These are phyloP conservation scores for Rhagonycha lutea DNA, from an alignment of 2,888 invertebrate genomes.

Conservation along the genomic window DNA sequence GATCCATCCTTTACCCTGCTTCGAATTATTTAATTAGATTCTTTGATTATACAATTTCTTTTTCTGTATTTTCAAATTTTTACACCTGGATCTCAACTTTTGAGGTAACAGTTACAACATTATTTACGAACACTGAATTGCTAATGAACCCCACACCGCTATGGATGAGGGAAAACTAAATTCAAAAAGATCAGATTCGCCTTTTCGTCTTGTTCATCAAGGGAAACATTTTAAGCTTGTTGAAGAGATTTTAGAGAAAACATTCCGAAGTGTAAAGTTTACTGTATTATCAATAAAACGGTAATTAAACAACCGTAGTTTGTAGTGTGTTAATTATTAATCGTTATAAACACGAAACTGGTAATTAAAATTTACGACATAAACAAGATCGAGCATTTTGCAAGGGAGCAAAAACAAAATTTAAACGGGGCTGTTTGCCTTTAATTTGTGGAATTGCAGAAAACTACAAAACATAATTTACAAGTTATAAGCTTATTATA, in stretches of 20 bases:
- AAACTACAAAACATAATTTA: too few species aligned
- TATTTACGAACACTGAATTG: too few species aligned
- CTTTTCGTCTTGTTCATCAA: background rate
- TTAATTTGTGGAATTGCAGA: background rate
- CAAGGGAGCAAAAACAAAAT: background rate
- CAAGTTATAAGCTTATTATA: too few species aligned
- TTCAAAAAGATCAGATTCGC: background rate
- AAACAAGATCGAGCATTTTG: background rate
- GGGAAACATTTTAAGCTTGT: background rate
- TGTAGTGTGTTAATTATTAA: background rate
- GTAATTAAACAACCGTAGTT: background rate
- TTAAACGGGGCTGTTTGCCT: background rate
- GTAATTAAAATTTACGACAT: background rate
- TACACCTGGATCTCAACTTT: too few species aligned
- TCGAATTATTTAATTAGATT: too few species aligned
- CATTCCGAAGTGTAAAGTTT: background rate
- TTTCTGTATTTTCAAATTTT: too few species aligned
- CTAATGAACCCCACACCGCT: too few species aligned
- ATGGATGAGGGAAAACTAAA: too few species aligned
- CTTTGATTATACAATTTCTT: too few species aligned
- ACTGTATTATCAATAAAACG: background rate
- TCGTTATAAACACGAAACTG: background rate
- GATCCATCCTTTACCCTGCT: too few species aligned
- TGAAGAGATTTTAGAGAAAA: background rate
- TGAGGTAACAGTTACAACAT: too few species aligned